Evolutionary conservation across 1,140 invertebrate species (phyloP), one percentile per base, ranked within the genome.

Genomic region (Luehdorfia chinensis): DNA sequence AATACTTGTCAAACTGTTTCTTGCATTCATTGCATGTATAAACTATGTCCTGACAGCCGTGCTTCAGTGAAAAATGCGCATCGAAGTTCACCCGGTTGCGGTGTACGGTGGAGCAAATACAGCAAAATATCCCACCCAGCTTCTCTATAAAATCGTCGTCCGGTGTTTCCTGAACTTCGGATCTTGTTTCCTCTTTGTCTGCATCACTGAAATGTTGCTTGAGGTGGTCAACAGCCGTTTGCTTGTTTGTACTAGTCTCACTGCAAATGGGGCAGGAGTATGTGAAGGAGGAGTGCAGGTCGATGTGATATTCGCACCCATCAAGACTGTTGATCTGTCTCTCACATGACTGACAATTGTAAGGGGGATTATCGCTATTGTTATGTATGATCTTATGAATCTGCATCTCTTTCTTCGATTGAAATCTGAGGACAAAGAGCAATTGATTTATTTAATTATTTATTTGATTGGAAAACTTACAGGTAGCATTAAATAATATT

Each of bases 191-290:
- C 6, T 60, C 36, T 8, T 2, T 50, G 16, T 53, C 23, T 39
- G 48, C 63, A 30, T 66, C 54, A 25, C 65, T 68, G 41, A 81
- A 85, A 51, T 85, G 81, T 25, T 67, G 63, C 6, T 58, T 67
- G 1, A 85, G 47, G 47, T 85, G 81, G 14, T 68, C 55, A 1
- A 46, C 23, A n/a, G 71, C 69, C 7, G 67, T 59, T 1, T 63
- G 44, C 28, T 69, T 71, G 30, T 56, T 58, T 0, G 53, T 44
- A 25, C 72, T 65, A 8, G 55, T 64, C 25, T 78, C 66, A 6
- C 71, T 67, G 47, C 81, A 85, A 16, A 85, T 73, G 1, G 77
- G 77, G 39, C 81, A 84, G 1, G 59, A 54, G 49, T 78, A 78
- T 16, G 58, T 45, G 5, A 55, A 55, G 0, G 47, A 50, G 15